Evolutionary conservation across 1,140 invertebrate species (phyloP), one percentile per base, ranked within the genome.

Genomic region (Drosophila pandora): DNA sequence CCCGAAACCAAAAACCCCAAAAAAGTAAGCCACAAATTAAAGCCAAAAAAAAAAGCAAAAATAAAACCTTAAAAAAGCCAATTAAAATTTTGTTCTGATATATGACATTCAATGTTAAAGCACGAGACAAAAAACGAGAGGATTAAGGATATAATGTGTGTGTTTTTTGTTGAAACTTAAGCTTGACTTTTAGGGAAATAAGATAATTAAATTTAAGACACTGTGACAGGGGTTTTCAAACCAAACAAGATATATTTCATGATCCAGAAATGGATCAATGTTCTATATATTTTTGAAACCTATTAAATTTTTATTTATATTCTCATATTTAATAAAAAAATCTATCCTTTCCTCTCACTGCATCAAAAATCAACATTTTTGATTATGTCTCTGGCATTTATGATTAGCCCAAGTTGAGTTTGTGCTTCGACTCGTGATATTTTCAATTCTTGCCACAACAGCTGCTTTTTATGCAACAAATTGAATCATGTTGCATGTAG

Each of bases 401-500:
- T 74, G 82, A 85, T 87, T 87, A 85, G 82, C 61, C 76, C 56
- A 50, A 58, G 43, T 71, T 49, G 32, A 68, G 28, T 57, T 69
- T 21, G 17, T 43, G 56, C 32, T 23, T 28, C 13, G 43, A 47
- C 43, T 47, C 43, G 5, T 28, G 25, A 28, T 28, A 6, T 23
- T 28, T 23, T 28, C 13, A 21, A 47, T 21, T 47, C 43, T 21
- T 50, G 43, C 43, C 17, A 37, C 34, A 30, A 43, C 76, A 74
- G 68, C 82, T 87, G 75, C 64, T 82, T 78, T 57, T 63, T 59
- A 81, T 81, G 79, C 83, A 64, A 68, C 61, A 76, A 72, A 78
- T 82, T 78, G 75, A 58, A 56, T 52, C 28, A 79, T 34, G 59
- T 17, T 79, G 80, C 80, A 81, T 68, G 79, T 77, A 76, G 76